These are phyloP conservation scores for Eupithecia abbreviata DNA, from an alignment of 2,888 invertebrate species.

Conservation along the genomic window DNA sequence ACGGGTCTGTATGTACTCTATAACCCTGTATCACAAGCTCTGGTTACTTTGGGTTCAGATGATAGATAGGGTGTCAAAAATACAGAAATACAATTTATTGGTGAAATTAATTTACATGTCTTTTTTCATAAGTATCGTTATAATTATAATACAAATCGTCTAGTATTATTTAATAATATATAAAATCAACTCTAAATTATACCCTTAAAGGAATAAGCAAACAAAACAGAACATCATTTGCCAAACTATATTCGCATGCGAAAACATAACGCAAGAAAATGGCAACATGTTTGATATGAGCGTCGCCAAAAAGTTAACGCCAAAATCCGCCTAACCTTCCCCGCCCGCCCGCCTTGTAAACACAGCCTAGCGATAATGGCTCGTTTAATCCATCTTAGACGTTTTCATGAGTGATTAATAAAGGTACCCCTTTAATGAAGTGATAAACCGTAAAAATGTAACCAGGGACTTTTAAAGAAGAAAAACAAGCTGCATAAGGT, in stretches of 20 bases:
- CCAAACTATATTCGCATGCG: constrained; percentile 22
- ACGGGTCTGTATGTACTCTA: too few relatives aligned
- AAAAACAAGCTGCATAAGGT: neutral
- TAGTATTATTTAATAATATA: neutral
- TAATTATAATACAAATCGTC: neutral
- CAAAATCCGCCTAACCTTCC: constrained; percentile 30
- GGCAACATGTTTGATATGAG: constrained; percentile 34
- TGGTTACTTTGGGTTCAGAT: neutral
- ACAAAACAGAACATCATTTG: constrained; percentile 16
- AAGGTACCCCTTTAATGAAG: neutral
- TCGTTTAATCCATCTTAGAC: constrained; percentile 4
- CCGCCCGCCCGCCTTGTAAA: constrained; percentile 17
- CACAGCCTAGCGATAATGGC: constrained; percentile 26
- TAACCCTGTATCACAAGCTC: neutral
- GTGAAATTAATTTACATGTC: too few relatives aligned
- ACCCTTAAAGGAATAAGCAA: neutral
- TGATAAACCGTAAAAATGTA: neutral
- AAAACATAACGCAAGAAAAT: constrained; percentile 33
- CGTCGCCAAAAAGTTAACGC: constrained; percentile 39
- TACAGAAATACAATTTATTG: too few relatives aligned
- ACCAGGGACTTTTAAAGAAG: neutral
- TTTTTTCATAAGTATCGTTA: too few relatives aligned
- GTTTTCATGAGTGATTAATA: neutral
- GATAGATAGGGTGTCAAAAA: neutral
- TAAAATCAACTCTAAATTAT: neutral